A percentile compares a stretch with the other conserved stretches of the same genome.
phyloP scores from a whole-genome alignment of 1,140 invertebrate genomes.

The Apocrypta bakeri region DNA sequence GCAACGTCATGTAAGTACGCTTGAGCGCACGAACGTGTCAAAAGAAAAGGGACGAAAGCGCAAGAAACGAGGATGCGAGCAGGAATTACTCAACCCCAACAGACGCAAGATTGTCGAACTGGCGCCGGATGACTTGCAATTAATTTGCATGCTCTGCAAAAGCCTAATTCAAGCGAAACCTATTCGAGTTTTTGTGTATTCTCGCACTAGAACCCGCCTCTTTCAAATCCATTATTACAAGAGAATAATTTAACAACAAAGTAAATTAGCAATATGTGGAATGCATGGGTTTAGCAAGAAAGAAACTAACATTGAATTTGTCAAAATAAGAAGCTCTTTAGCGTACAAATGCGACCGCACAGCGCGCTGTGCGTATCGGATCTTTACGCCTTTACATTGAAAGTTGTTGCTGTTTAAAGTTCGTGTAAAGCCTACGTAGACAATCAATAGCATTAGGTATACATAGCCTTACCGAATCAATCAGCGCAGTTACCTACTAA shows the following conservation, averaged over 20 bases:
- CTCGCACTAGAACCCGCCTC: too few species aligned
- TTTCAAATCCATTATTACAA: too few species aligned
- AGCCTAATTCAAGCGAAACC: neutral
- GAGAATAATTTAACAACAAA: too few species aligned
- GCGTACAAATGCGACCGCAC: too few species aligned
- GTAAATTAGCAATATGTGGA: too few species aligned
- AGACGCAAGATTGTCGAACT: conserved; percentile 50
- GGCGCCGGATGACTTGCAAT: conserved; percentile 50
- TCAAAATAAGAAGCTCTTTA: too few species aligned
- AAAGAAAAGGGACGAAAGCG: conserved; percentile 35
- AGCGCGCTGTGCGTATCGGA: too few species aligned
- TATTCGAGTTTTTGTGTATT: neutral
- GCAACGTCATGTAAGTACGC: neutral
- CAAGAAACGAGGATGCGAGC: conserved; percentile 14
- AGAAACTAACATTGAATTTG: too few species aligned
- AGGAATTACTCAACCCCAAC: conserved; percentile 44
- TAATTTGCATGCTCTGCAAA: conserved; percentile 34
- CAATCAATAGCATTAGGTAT: neutral
- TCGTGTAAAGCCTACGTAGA: neutral
- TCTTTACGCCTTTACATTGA: too few species aligned
- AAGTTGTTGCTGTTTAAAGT: neutral
- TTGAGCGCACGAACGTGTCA: neutral
- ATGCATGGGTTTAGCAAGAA: too few species aligned
- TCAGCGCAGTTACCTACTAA: conserved; percentile 57
- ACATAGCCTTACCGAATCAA: conserved; percentile 51